Percentiles rank a stretch among this genome's conserved stretches.
Conservation (phyloP, 2,888 invertebrate species). For the Tiliacea aurago region DNA sequence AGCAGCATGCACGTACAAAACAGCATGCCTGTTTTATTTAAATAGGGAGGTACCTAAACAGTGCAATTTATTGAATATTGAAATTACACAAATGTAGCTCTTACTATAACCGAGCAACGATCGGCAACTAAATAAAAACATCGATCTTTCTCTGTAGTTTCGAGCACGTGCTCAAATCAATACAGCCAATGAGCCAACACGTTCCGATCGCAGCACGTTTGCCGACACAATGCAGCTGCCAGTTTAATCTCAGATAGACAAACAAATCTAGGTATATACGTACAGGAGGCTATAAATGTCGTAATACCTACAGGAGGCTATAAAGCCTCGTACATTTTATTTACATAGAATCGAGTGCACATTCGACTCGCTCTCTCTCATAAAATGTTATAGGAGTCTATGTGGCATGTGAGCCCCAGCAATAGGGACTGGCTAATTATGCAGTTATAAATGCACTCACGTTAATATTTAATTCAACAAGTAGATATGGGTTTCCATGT, state of each 20-base stretch:
- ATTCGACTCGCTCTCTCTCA: not conserved
- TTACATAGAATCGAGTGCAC: not conserved
- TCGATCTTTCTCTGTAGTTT: not conserved
- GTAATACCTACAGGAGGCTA: not conserved
- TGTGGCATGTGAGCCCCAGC: not conserved
- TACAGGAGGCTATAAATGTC: not conserved
- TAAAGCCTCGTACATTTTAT: not conserved
- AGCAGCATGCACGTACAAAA: not conserved
- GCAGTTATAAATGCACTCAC: not conserved
- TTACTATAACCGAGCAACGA: no score
- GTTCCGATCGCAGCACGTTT: slow-evolving; percentile 4
- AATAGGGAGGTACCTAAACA: not conserved
- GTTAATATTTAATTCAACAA: not conserved
- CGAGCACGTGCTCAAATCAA: slow-evolving; percentile 9
- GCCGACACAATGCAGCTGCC: not conserved
- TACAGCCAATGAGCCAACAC: not conserved
- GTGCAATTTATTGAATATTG: not conserved
- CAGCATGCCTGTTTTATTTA: not conserved
- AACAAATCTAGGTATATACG: not conserved
- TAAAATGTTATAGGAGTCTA: no score
- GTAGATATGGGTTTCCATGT: not conserved
- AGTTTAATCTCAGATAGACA: not conserved
- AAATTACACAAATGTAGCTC: not conserved
- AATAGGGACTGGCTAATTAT: not conserved
- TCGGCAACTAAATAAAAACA: not conserved